Percentiles rank a stretch among this genome's conserved stretches.
Conservation (phyloP, 2,888 invertebrate species). For the Eristalis tenax region DNA sequence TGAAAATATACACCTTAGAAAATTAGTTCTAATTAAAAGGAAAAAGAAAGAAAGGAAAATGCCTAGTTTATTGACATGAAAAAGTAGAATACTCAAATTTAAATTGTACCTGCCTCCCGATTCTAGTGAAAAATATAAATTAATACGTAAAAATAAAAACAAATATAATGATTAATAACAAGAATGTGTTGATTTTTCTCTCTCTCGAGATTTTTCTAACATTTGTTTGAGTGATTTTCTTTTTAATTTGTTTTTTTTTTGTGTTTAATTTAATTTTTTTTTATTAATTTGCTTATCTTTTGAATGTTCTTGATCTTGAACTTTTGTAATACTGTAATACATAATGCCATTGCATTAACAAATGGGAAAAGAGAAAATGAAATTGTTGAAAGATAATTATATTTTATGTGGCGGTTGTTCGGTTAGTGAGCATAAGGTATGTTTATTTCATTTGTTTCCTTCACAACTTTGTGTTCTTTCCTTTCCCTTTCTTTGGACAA, state of each 20-base stretch:
- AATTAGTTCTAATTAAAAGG: not conserved
- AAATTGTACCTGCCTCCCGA: slow-evolving; percentile 70
- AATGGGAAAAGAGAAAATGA: slow-evolving; percentile 32
- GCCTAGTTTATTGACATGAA: slow-evolving; percentile 46
- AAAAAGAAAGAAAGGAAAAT: slow-evolving; percentile 19
- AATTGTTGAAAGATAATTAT: slow-evolving; percentile 47
- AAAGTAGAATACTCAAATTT: slow-evolving; percentile 58
- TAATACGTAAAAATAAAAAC: slow-evolving; percentile 55
- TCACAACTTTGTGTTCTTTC: slow-evolving; percentile 49
- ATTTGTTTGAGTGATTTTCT: slow-evolving; percentile 32
- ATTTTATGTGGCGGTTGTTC: slow-evolving; percentile 73
- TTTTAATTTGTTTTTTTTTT: slow-evolving; percentile 19
- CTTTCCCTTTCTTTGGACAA: slow-evolving; percentile 26
- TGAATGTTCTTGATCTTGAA: slow-evolving; percentile 33
- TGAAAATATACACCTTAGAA: slow-evolving; percentile 4
- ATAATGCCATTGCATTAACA: slow-evolving; percentile 8
- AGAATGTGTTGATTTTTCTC: slow-evolving; percentile 60
- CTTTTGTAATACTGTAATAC: slow-evolving; percentile 49
- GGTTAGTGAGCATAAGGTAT: slow-evolving; percentile 82
- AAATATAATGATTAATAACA: slow-evolving; percentile 53
- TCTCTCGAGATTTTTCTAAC: not conserved
- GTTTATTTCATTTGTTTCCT: slow-evolving; percentile 74
- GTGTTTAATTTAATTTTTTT: not conserved
- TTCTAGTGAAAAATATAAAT: slow-evolving; percentile 44
- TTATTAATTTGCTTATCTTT: slow-evolving; percentile 8